Percentiles rank a stretch among this genome's conserved stretches.
Evolutionary conservation across 2,113 vertebrate genomes (phyloP).

Genomic region (Caretta caretta): DNA sequence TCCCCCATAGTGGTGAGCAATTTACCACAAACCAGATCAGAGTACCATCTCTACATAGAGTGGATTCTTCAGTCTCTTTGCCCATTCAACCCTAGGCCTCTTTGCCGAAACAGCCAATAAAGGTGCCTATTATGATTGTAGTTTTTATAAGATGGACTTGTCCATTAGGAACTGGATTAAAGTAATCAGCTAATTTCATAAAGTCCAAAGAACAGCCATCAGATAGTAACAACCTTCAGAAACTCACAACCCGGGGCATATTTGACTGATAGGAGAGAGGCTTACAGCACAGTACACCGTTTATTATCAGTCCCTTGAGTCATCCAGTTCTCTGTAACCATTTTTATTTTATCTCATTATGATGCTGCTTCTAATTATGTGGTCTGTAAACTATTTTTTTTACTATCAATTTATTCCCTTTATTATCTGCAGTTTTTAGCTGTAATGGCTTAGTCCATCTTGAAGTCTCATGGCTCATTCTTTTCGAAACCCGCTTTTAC

Average conservation of each 20-base stretch:
- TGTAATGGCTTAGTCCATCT: neutral
- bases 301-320: conserved; percentile 14
- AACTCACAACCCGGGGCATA: neutral
- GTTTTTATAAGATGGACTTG: neutral
- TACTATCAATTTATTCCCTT: conserved; percentile 7
- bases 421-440: neutral
- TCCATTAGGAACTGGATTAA: neutral
- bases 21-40: neutral
- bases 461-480: neutral
- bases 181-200: neutral
- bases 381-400: neutral
- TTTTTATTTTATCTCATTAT: conserved; percentile 47
- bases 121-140: neutral
- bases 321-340: neutral
- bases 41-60: neutral
- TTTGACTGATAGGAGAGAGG: neutral
- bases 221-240: neutral
- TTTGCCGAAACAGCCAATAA: neutral
- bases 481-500: neutral
- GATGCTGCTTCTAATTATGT: conserved; percentile 29
- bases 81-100: neutral
- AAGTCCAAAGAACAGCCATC: neutral
- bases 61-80: neutral
- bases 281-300: neutral
- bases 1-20: neutral